A percentile compares a stretch with the other conserved stretches of the same genome.
phyloP scores from a whole-genome alignment of 2,113 vertebrate species.

The Lamprologus callipterus region DNA sequence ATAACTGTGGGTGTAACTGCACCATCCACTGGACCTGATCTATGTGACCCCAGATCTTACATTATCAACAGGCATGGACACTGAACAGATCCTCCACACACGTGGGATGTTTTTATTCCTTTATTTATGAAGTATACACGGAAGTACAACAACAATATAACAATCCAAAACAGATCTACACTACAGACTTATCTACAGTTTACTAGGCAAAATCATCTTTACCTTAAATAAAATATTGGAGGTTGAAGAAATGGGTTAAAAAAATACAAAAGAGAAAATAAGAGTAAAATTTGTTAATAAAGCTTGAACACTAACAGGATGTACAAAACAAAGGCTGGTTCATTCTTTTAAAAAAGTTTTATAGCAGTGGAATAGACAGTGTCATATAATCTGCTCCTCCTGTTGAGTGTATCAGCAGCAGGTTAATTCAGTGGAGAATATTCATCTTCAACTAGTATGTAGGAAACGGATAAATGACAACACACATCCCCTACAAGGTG shows the following conservation, averaged over 20 bases:
- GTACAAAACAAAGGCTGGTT: not conserved
- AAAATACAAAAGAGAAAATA: not conserved
- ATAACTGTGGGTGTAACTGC: not conserved
- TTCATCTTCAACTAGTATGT: not conserved
- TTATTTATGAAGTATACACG: not conserved
- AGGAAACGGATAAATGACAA: not conserved
- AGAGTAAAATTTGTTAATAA: not conserved
- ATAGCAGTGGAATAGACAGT: not conserved
- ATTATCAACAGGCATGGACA: not conserved
- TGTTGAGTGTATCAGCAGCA: not conserved
- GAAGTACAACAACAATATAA: not conserved
- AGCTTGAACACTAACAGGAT: not conserved
- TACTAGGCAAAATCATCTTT: not conserved
- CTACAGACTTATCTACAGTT: not conserved
- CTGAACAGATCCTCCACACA: not conserved
- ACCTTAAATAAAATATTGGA: not conserved
- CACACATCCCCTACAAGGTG: not conserved
- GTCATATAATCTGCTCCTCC: not conserved
- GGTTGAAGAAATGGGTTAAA: not conserved
- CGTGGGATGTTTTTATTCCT: not conserved
- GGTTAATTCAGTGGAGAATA: not conserved
- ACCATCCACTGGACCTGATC: not conserved
- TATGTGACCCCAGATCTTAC: not conserved
- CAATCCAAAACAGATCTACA: not conserved
- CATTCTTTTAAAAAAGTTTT: not conserved